Base-by-base conservation (phyloP, 2,888 invertebrate species). In the Tridacna gigas region DNA sequence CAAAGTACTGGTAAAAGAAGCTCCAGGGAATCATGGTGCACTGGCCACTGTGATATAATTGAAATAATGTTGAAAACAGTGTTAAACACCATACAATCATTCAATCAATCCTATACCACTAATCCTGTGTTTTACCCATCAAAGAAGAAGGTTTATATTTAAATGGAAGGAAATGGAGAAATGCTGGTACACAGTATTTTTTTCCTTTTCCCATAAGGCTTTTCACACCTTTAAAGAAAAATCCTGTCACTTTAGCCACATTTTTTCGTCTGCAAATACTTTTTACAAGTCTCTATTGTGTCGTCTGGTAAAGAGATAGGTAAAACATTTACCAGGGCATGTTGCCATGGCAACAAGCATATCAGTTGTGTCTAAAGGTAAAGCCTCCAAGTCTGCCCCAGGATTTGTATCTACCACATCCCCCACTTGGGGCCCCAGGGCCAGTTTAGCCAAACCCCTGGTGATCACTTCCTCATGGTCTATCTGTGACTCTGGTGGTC, bases 341-440 rank as follows among this genome's bases (percentile, higher is more conserved):
- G 80, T 86, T 81, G 86, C 83, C 79, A 86, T 77, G 60, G 83
- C 83, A 65, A 86, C 83, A n/a, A 86, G 48, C 56, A 81, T 83
- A 71, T 86, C 86, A 47, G 63, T 73, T n/a, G 77, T 78, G 63
- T 77, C 66, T 26, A 81, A 15, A 20, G 51, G 47, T 15, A 51
- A 37, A 20, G 63, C 77, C 12, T 74, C 73, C 5, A 45, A 51
- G 20, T 74, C 66, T 3, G 74, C 63, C 5, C 67, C 74, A 12
- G 73, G 79, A 11, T 47, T 71, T 45, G 84, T 84, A 60, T 84
- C 84, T 0, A 28, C 65, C 15, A 48, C 61, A 28, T 82, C 78
- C 20, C 26, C 82, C 11, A 20, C 20, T 13, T 45, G 20, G 25
- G 61, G 22, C 3, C 76, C 78, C 26, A 86, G 74, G 9, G 71